Evolutionary conservation across 1,140 invertebrate species (phyloP).

Genomic region (Cyrtorhinus lividipennis): DNA sequence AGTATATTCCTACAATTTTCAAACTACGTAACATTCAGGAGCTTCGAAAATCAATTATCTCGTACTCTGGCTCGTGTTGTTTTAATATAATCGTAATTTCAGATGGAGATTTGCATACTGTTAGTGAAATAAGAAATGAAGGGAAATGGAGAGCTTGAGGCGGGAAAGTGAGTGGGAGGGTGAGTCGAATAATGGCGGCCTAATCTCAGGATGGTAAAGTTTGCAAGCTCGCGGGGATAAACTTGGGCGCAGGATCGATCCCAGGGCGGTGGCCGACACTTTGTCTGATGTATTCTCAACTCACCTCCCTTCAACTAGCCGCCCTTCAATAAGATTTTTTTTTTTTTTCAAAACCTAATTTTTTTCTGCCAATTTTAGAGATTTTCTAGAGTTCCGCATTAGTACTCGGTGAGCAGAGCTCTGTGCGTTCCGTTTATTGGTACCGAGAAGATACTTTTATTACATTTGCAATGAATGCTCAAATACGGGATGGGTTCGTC

Average conservation of each 20-base stretch:
- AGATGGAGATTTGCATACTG: not conserved
- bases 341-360: too few species aligned
- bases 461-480: too few species aligned
- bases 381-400: too few species aligned
- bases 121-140: not conserved
- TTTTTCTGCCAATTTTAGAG: too few species aligned
- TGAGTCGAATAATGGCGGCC: not conserved
- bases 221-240: not conserved
- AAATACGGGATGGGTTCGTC: too few species aligned
- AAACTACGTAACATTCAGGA: too few species aligned
- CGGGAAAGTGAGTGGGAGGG: not conserved
- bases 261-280: not conserved
- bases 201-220: not conserved
- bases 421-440: too few species aligned
- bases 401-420: too few species aligned
- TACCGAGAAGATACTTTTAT: too few species aligned
- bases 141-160: not conserved
- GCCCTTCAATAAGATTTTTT: too few species aligned
- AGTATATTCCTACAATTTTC: not conserved
- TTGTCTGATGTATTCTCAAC: not conserved
- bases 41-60: too few species aligned
- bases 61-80: too few species aligned
- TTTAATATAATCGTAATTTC: not conserved
- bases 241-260: not conserved
- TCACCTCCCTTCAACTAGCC: not conserved